phyloP scores from a whole-genome alignment of 1,140 invertebrate genomes.

The Drosophila takahashii region DNA sequence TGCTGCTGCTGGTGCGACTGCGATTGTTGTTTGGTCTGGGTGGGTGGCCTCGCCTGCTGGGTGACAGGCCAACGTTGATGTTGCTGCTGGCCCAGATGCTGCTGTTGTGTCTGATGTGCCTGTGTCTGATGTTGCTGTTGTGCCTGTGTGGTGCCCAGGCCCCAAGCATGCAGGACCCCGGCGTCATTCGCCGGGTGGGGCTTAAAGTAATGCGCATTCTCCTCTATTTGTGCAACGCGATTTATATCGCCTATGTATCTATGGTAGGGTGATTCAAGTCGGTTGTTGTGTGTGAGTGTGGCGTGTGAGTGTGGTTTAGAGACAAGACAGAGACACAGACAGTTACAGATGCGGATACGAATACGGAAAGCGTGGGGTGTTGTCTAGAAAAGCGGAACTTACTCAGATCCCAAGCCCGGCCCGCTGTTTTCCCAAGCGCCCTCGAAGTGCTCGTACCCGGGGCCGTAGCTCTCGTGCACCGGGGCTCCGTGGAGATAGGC shows the following conservation, averaged over 20 bases:
- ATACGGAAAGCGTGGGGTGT: slow-evolving; percentile 5
- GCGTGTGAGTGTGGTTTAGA: slow-evolving; percentile 40
- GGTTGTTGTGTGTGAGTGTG: slow-evolving; percentile 31
- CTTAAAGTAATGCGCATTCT: slow-evolving; percentile 84
- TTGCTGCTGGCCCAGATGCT: slow-evolving; percentile 45
- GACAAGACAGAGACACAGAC: slow-evolving; percentile 64
- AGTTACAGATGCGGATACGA: slow-evolving; percentile 18
- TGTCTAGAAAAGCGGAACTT: slow-evolving; percentile 68
- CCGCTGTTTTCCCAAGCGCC: slow-evolving; percentile 86
- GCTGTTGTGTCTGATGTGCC: slow-evolving; percentile 22
- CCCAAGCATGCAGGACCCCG: slow-evolving; percentile 87
- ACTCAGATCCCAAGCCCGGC: slow-evolving; percentile 87
- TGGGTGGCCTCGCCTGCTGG: slow-evolving; percentile 32
- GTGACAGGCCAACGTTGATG: slow-evolving; percentile 47
- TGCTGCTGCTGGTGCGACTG: slow-evolving; percentile 74
- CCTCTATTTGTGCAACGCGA: slow-evolving; percentile 86
- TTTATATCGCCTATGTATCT: slow-evolving; percentile 87
- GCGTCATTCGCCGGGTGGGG: slow-evolving; percentile 85
- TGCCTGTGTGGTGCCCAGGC: slow-evolving; percentile 84
- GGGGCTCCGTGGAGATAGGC: slow-evolving; percentile 83
- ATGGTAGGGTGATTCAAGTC: slow-evolving; percentile 45
- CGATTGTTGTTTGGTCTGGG: slow-evolving; percentile 32
- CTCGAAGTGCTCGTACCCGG: slow-evolving; percentile 80
- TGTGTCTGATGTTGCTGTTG: slow-evolving; percentile 34
- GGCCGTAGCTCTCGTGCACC: slow-evolving; percentile 71